Evolutionary conservation across 2,888 invertebrate species (phyloP).

Genomic region (Eupithecia centaureata): DNA sequence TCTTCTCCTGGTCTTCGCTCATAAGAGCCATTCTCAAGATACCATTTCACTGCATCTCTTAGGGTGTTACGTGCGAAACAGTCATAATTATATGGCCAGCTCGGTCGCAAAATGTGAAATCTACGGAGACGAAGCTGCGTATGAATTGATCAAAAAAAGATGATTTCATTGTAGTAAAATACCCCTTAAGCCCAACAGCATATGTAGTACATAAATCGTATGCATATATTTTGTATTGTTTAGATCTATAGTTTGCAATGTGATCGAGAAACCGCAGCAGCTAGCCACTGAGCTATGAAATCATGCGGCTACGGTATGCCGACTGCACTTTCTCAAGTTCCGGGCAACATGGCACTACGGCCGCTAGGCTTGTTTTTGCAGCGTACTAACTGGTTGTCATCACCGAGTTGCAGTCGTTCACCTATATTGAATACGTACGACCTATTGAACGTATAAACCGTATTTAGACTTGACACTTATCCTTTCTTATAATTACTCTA

Average conservation of each 20-base stretch:
- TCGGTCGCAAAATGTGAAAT: background rate
- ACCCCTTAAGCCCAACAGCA: too few relatives aligned
- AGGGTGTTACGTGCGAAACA: too few relatives aligned
- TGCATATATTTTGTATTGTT: conserved; percentile 28
- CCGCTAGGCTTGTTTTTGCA: conserved; percentile 23
- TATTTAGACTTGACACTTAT: background rate
- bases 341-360: conserved; percentile 46
- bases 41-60: too few relatives aligned
- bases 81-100: too few relatives aligned
- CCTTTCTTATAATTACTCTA: background rate
- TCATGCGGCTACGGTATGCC: conserved; percentile 75
- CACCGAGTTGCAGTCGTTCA: background rate
- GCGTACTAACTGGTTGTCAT: conserved; percentile 12
- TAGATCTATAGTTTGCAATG: conserved; percentile 56
- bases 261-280: conserved; percentile 70
- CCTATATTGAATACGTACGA: background rate
- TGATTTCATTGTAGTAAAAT: too few relatives aligned
- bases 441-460: background rate
- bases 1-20: too few relatives aligned
- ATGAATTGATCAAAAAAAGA: too few relatives aligned
- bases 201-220: background rate
- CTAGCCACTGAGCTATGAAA: conserved; percentile 78
- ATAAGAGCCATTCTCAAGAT: too few relatives aligned
- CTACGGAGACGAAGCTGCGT: background rate
- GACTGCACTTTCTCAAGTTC: conserved; percentile 75